A percentile compares a stretch with the other conserved stretches of the same genome.
phyloP scores from a whole-genome alignment of 2,797 vertebrate species.

The Rachycentron canadum region DNA sequence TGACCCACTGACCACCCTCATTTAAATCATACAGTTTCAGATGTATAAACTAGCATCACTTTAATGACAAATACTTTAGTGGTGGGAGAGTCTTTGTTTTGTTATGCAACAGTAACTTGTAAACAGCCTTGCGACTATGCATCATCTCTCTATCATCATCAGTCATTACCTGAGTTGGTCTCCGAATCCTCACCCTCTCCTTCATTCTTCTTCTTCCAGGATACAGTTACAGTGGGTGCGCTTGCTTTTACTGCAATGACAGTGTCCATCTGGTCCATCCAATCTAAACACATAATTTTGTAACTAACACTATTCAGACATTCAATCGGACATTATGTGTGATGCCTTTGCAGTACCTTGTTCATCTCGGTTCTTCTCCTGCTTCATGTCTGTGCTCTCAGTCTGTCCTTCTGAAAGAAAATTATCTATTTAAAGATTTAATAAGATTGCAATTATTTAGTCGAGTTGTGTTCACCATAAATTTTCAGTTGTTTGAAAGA shows the following conservation, averaged over 20 bases:
- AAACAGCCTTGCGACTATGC: constrained; percentile 2
- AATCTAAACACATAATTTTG: constrained; percentile 35
- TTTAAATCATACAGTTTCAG: background rate
- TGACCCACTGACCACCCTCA: too few relatives aligned
- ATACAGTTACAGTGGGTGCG: constrained; percentile 40
- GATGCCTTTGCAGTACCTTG: constrained; percentile 30
- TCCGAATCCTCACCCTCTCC: background rate
- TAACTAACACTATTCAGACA: constrained; percentile 25
- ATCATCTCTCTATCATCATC: background rate
- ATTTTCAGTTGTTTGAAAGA: background rate
- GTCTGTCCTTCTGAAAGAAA: constrained; percentile 38
- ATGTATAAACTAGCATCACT: background rate
- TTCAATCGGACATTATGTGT: background rate
- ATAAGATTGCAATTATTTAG: background rate
- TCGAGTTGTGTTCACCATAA: background rate
- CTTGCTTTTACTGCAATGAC: constrained; percentile 52
- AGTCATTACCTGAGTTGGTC: constrained; percentile 2
- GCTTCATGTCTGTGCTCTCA: background rate
- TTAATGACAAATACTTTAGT: background rate
- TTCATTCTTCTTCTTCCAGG: constrained; percentile 43
- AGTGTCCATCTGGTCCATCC: constrained; percentile 38
- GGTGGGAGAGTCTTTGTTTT: background rate
- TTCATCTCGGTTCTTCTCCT: constrained; percentile 11
- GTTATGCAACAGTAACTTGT: background rate
- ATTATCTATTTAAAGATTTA: background rate